Percentiles rank a stretch among this genome's conserved stretches.
phyloP scores from a whole-genome alignment of 2,888 invertebrate species.

The Orchesella flavescens region DNA sequence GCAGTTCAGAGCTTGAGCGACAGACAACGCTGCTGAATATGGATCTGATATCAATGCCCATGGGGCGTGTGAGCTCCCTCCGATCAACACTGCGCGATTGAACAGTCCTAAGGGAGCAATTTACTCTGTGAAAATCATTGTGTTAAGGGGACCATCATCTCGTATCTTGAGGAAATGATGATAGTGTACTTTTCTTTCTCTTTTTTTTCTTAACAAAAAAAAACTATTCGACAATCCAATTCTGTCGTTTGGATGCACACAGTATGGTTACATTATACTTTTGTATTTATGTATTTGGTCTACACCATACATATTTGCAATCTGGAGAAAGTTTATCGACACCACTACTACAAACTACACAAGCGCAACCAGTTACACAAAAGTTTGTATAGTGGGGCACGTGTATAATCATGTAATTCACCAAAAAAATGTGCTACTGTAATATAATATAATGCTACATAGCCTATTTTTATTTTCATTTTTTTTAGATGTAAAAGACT shows the following conservation, averaged over 20 bases:
- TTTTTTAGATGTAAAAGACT: conserved; percentile 2
- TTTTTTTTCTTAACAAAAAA: neutral
- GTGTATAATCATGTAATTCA: neutral
- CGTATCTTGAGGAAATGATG: conserved; percentile 4
- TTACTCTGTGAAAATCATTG: conserved; percentile 52
- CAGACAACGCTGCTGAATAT: conserved; percentile 78
- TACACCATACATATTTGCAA: too few relatives aligned
- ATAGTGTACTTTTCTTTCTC: neutral
- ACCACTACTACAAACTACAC: too few relatives aligned
- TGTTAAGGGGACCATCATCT: conserved; percentile 21
- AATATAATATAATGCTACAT: neutral
- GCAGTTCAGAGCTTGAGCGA: conserved; percentile 71
- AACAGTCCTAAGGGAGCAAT: conserved; percentile 76
- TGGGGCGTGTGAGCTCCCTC: conserved; percentile 79
- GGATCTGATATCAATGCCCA: conserved; percentile 82
- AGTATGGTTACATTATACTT: too few relatives aligned
- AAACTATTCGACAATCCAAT: neutral
- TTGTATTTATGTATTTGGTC: too few relatives aligned
- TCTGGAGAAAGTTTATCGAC: too few relatives aligned
- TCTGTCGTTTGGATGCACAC: too few relatives aligned
- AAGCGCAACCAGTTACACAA: too few relatives aligned
- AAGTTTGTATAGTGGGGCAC: too few relatives aligned
- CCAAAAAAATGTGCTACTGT: neutral
- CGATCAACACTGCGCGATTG: conserved; percentile 82
- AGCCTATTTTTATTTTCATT: neutral